Conservation (phyloP, 2,113 vertebrate genomes). For the Campylomormyrus numenius region DNA sequence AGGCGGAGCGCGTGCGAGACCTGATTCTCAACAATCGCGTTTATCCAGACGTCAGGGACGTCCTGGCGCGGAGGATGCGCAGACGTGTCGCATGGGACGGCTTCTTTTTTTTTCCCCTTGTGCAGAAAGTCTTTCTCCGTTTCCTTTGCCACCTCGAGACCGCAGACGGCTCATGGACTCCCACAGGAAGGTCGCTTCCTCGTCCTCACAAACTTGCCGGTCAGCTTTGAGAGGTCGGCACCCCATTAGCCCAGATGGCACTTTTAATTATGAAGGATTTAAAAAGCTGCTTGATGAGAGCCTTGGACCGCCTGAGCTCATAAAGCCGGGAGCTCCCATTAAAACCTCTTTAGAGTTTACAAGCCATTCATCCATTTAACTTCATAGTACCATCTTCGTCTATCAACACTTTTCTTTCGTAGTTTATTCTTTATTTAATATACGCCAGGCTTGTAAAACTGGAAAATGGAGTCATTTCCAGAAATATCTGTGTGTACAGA, state of each 20-base stretch:
- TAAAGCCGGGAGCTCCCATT: slow-evolving; percentile 33
- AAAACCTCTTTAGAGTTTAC: slow-evolving; percentile 35
- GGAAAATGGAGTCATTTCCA: background rate
- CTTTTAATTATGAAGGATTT: background rate
- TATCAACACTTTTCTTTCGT: background rate
- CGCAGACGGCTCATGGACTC: background rate
- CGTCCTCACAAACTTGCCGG: background rate
- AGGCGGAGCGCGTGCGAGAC: background rate
- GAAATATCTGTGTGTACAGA: background rate
- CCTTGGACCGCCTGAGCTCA: slow-evolving; percentile 25
- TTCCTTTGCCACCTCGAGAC: background rate
- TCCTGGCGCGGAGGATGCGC: background rate
- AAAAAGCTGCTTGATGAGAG: slow-evolving; percentile 26
- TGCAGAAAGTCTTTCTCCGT: too few species aligned
- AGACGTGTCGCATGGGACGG: background rate
- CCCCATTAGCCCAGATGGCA: background rate
- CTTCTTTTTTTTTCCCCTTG: background rate
- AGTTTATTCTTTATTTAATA: background rate
- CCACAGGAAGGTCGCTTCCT: background rate
- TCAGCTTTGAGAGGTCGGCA: background rate
- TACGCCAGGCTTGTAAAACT: background rate
- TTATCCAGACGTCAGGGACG: background rate
- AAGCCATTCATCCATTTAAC: slow-evolving; percentile 3
- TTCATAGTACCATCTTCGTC: background rate
- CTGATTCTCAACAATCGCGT: background rate